Evolutionary conservation across 2,113 vertebrate species (phyloP).

Genomic region (Cyanoramphus novaezelandiae): DNA sequence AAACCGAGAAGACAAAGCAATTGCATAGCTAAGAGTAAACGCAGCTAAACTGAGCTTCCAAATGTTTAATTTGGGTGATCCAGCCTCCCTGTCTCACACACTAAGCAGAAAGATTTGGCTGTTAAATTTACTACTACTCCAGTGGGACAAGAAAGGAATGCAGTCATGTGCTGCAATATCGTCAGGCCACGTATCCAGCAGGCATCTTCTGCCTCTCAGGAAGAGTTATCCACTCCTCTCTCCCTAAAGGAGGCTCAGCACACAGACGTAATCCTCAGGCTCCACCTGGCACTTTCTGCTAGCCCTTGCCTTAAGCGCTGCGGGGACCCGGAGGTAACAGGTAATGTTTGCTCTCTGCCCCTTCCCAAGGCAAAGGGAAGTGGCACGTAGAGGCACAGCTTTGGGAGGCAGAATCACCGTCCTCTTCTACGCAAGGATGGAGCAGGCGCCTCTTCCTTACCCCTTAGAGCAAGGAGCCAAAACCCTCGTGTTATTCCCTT

Average conservation of each 20-base stretch:
- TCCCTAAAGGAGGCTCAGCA: not conserved
- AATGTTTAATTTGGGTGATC: not conserved
- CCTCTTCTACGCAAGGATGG: rapidly evolving
- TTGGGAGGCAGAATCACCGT: rapidly evolving
- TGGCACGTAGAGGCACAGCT: not conserved
- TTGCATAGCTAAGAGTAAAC: not conserved
- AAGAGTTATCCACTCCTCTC: not conserved
- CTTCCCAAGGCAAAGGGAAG: not conserved
- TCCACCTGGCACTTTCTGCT: not conserved
- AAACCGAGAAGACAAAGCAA: conserved; percentile 52
- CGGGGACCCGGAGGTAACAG: not conserved
- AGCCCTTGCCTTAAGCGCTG: not conserved
- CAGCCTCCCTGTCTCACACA: not conserved
- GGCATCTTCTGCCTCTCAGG: not conserved
- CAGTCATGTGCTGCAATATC: not conserved
- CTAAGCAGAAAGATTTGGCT: not conserved
- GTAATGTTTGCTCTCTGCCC: not conserved
- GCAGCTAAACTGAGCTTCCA: conserved; percentile 14
- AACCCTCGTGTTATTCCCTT: not conserved
- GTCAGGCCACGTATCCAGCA: not conserved
- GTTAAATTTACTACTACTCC: not conserved
- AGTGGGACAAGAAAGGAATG: not conserved
- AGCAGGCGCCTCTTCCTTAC: not conserved
- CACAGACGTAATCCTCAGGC: not conserved
- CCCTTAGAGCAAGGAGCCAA: not conserved